Evolutionary conservation across 2,797 vertebrate genomes (phyloP), one percentile per base, ranked within the genome.

Genomic region (Crenichthys baileyi): DNA sequence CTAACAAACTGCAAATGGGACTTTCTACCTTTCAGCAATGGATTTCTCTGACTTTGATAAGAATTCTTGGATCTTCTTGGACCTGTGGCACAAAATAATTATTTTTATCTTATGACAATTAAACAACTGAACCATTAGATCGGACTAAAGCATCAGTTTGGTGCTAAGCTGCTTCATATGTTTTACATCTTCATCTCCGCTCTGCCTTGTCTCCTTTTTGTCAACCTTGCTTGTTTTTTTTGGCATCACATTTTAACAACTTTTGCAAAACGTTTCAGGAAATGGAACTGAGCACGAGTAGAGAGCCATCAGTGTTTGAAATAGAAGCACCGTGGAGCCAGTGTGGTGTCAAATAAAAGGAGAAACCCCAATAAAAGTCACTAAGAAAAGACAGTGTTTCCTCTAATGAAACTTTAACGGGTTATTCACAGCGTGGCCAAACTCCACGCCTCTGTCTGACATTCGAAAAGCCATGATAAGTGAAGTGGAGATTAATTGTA

Each of bases 281-380:
- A 94, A 92, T 89, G 85, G 88, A 91, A 92, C 83, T 87, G 85
- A 92, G 84, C 67, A 48, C 75, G 81, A 68, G 82, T 70, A 86
- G 85, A 92, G 92, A 90, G 60, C 65, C 78, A 73, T 80, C 72
- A 55, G 72, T 73, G 81, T 88, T 92, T 85, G 91, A 94, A 94
- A 92, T 89, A 91, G 87, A 58, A 55, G 50, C 82, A 85, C 79
- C 9, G 60, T 90, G 85, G 90, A 93, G 91, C 85, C 89, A 92
- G 83, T 82, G 74, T 76, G 92, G 88, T 79, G 89, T 86, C 86
- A 92, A 83, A 93, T 94, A 92, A 94, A 95, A 90, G 8, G 81
- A 67, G 70, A 72, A 80, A 87, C 82, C 22, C 51, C 80, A 82
- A 87, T 94, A 91, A 95, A 95, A 84, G 11, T 29, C 73, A 48